Evolutionary conservation across 2,888 invertebrate species (phyloP).

Genomic region (Tipula confusa): DNA sequence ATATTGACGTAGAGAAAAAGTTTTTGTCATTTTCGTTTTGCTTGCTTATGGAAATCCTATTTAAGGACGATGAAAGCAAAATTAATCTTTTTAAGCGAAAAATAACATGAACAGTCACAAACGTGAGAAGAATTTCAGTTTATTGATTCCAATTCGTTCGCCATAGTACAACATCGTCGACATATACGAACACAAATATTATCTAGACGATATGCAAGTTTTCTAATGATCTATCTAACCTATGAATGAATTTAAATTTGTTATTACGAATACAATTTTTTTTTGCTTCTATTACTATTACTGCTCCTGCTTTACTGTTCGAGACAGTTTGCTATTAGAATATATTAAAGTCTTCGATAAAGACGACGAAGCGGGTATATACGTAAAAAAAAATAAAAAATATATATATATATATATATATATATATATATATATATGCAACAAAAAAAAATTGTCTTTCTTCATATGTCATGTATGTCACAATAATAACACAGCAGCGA

Average conservation of each 20-base stretch:
- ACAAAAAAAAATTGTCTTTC: background rate
- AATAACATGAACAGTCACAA: conserved; percentile 9
- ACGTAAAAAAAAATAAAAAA: too few species aligned
- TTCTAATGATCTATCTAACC: conserved; percentile 25
- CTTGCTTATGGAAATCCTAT: conserved; percentile 14
- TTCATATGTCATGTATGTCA: background rate
- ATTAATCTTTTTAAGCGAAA: conserved; percentile 20
- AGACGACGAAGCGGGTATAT: background rate
- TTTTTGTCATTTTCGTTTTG: background rate
- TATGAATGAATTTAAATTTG: conserved; percentile 25
- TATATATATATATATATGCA: too few species aligned
- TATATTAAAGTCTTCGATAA: background rate
- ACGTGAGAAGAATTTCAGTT: conserved; percentile 20
- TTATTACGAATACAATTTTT: background rate
- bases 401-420: too few species aligned
- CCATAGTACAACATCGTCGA: background rate
- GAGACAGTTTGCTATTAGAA: conserved; percentile 9
- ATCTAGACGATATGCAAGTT: background rate
- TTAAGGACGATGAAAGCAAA: conserved; percentile 20
- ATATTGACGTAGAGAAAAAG: background rate
- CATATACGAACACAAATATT: background rate
- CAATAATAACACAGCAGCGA: background rate
- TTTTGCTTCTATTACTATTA: background rate
- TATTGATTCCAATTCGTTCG: background rate
- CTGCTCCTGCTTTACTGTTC: background rate